A percentile compares a stretch with the other conserved stretches of the same genome.
These are phyloP conservation scores for Trypoxylus dichotomus DNA, from an alignment of 1,140 invertebrate species.

Conservation along the genomic window DNA sequence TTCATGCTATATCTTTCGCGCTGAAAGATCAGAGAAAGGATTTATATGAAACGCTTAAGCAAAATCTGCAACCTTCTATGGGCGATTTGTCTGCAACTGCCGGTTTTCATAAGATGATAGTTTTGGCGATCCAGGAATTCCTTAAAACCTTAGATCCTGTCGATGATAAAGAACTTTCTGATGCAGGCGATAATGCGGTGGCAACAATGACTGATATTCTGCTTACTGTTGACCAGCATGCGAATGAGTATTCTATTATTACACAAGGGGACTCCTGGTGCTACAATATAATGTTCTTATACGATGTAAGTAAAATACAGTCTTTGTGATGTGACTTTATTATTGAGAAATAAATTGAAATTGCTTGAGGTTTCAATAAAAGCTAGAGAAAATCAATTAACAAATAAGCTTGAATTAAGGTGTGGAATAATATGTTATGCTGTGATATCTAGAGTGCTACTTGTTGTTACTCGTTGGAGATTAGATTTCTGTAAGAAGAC, in stretches of 20 bases:
- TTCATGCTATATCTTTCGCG: constrained; percentile 27
- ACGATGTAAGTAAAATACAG: not conserved
- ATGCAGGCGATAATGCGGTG: not conserved
- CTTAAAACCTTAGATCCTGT: constrained; percentile 5
- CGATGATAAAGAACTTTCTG: not conserved
- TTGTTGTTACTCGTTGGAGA: too few species aligned
- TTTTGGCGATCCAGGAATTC: not conserved
- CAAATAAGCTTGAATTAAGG: too few species aligned
- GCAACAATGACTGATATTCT: not conserved
- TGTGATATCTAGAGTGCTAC: too few species aligned
- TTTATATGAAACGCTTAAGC: not conserved
- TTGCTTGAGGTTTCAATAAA: too few species aligned
- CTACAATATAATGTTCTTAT: not conserved
- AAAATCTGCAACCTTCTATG: not conserved
- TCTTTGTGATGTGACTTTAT: too few species aligned
- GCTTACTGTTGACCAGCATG: not conserved
- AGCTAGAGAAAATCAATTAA: too few species aligned
- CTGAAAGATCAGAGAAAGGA: constrained; percentile 21
- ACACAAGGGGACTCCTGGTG: not conserved
- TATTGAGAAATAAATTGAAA: too few species aligned
- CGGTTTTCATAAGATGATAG: not conserved
- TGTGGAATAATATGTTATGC: too few species aligned
- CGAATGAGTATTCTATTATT: not conserved
- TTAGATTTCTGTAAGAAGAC: too few species aligned
- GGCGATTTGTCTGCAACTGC: not conserved